A percentile compares a stretch with the other conserved stretches of the same genome.
These are phyloP conservation scores for Pocillopora grandis DNA, from an alignment of 92 coral and sea anemone species.

Conservation along the genomic window DNA sequence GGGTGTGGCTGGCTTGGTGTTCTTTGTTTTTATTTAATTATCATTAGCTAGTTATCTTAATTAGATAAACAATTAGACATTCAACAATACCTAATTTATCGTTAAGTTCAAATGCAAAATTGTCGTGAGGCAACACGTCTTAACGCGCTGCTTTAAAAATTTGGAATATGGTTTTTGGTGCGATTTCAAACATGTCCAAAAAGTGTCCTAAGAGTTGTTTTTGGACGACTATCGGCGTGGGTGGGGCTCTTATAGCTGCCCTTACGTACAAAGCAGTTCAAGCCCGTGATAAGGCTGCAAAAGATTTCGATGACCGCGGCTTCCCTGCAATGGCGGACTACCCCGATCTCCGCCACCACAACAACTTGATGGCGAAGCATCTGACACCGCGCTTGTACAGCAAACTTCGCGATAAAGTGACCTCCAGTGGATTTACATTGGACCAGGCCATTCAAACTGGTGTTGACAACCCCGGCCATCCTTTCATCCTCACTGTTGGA, in stretches of 20 bases:
- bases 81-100: slow-evolving; percentile 28
- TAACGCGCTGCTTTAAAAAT: slow-evolving; percentile 21
- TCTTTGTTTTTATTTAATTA: slow-evolving; percentile 1
- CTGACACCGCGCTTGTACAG: slow-evolving; percentile 69
- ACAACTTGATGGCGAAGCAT: slow-evolving; percentile 82
- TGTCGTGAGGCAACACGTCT: slow-evolving; percentile 2
- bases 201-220: slow-evolving; percentile 5
- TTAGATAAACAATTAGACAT: slow-evolving; percentile 2
- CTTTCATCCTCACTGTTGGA: slow-evolving; percentile 76
- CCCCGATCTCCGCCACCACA: slow-evolving; percentile 51
- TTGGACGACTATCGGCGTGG: slow-evolving; percentile 25
- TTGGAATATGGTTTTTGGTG: slow-evolving; percentile 17
- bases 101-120: not conserved
- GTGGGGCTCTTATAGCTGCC: slow-evolving; percentile 21
- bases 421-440: slow-evolving; percentile 65
- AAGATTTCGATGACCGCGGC: slow-evolving; percentile 16
- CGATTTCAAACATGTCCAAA: slow-evolving; percentile 21
- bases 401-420: slow-evolving; percentile 64
- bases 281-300: not conserved
- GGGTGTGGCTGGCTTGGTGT: not conserved
- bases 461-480: slow-evolving; percentile 83
- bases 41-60: not conserved
- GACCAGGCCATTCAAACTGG: slow-evolving; percentile 80
- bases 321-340: slow-evolving; percentile 42
- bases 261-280: not conserved